phyloP scores from a whole-genome alignment of 2,113 vertebrate species.

The Hippopotamus amphibius region DNA sequence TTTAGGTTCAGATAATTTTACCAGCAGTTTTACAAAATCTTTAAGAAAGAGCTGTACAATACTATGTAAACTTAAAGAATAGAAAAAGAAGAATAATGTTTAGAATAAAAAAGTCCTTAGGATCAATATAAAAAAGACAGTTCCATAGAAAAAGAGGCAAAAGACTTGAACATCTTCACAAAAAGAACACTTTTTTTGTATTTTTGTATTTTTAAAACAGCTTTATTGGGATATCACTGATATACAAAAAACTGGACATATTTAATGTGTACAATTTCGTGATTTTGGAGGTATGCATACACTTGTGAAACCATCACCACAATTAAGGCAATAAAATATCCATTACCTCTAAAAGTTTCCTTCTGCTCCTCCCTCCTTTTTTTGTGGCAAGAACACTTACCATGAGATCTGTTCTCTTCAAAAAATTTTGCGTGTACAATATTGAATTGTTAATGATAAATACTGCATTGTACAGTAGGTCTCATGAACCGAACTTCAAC shows the following conservation, averaged over 20 bases:
- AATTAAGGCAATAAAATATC: not conserved
- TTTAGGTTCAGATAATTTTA: not conserved
- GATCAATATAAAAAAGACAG: not conserved
- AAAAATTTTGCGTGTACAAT: not conserved
- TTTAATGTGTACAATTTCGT: not conserved
- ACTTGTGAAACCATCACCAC: not conserved
- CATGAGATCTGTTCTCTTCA: not conserved
- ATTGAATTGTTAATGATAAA: not conserved
- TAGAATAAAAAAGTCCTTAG: not conserved
- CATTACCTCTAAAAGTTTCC: not conserved
- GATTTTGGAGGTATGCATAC: not conserved
- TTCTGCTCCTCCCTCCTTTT: not conserved
- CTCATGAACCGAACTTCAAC: not conserved
- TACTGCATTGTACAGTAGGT: not conserved
- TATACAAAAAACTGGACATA: not conserved
- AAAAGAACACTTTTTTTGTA: not conserved
- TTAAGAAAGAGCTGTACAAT: not conserved
- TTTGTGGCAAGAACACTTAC: not conserved
- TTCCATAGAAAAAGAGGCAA: not conserved
- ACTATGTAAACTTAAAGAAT: not conserved
- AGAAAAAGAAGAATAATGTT: not conserved
- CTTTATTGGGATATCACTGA: not conserved
- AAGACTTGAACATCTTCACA: not conserved
- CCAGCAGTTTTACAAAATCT: not conserved
- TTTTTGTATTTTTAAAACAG: not conserved